phyloP scores from a whole-genome alignment of 2,888 invertebrate species.

The Cosmorhoe ocellata region DNA sequence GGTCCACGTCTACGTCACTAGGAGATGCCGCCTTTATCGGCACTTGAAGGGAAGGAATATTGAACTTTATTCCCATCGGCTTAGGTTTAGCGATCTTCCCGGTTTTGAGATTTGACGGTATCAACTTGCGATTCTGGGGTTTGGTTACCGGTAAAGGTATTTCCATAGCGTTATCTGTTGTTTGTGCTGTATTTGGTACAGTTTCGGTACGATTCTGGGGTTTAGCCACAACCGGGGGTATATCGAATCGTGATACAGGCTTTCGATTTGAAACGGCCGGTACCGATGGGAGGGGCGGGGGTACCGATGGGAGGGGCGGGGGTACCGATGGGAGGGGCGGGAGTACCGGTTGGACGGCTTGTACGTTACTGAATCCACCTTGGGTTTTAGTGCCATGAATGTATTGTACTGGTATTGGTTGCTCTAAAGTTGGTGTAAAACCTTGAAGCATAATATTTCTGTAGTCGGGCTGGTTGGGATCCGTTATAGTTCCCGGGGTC shows the following conservation, averaged over 20 bases:
- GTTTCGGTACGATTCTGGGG: slow-evolving; percentile 11
- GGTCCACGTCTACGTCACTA: not conserved
- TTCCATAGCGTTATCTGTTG: not conserved
- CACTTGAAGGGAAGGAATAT: slow-evolving; percentile 1
- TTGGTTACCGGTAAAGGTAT: not conserved
- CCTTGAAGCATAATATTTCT: too few relatives aligned
- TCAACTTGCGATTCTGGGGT: slow-evolving; percentile 2
- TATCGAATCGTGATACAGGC: not conserved
- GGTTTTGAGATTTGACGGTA: not conserved
- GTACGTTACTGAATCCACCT: not conserved
- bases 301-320: not conserved
- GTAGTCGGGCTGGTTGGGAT: not conserved
- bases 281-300: not conserved
- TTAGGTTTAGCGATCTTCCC: not conserved
- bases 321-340: too few relatives aligned
- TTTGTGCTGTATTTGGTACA: too few relatives aligned
- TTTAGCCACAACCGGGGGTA: not conserved
- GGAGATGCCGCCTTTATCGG: too few relatives aligned
- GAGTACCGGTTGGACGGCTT: too few relatives aligned
- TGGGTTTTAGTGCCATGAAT: too few relatives aligned
- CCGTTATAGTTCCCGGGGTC: too few relatives aligned
- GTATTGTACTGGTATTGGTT: too few relatives aligned
- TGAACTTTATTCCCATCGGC: slow-evolving; percentile 3
- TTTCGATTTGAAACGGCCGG: not conserved
- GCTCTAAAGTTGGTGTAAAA: too few relatives aligned